A percentile compares a stretch with the other conserved stretches of the same genome.
Evolutionary conservation across 2,113 vertebrate genomes (phyloP).

Genomic region (Aptenodytes patagonicus): DNA sequence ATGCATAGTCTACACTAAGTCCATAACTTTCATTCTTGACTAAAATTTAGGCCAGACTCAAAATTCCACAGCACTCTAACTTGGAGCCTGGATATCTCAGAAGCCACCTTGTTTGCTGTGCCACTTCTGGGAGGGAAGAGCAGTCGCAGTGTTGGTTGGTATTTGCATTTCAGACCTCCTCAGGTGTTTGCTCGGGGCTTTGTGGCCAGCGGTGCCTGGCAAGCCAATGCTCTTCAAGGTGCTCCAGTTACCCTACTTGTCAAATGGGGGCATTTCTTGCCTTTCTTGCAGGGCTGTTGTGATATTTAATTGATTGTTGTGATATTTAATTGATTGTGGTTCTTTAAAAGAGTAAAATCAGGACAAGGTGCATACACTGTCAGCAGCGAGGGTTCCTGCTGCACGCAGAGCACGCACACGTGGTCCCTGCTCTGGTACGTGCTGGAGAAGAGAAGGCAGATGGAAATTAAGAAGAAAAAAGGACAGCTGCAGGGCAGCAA

Average conservation of each 20-base stretch:
- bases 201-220: background rate
- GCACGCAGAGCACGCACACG: background rate
- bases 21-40: background rate
- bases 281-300: background rate
- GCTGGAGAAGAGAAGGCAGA: background rate
- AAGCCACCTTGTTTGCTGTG: background rate
- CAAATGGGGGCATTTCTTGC: background rate
- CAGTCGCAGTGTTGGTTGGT: background rate
- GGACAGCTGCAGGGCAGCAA: background rate
- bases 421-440: background rate
- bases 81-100: background rate
- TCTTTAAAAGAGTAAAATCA: background rate
- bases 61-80: background rate
- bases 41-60: background rate
- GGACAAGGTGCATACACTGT: fast-evolving
- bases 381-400: background rate
- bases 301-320: background rate
- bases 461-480: background rate
- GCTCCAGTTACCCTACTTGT: background rate
- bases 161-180: background rate
- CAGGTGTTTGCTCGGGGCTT: background rate
- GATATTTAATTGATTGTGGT: background rate
- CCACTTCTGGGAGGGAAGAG: background rate
- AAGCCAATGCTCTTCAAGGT: background rate
- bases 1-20: background rate